These are phyloP conservation scores for Balearica regulorum DNA, from an alignment of 2,797 vertebrate genomes.

Conservation along the genomic window DNA sequence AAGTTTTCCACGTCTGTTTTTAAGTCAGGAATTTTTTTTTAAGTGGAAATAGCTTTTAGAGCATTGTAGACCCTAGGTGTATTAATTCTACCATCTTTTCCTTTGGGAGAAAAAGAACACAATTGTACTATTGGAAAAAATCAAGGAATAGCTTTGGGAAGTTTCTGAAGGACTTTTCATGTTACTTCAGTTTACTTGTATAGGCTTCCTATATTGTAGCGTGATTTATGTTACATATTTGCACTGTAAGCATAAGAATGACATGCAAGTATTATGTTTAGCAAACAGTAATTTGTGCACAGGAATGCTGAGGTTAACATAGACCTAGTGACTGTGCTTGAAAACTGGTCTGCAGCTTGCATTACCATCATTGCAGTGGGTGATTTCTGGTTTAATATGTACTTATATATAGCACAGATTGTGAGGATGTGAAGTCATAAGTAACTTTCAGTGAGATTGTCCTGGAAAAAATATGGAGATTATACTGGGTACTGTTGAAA, in stretches of 20 bases:
- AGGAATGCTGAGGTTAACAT: not conserved
- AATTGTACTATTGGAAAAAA: not conserved
- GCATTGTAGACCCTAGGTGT: not conserved
- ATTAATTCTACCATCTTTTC: not conserved
- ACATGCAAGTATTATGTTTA: not conserved
- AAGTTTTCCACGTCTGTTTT: not conserved
- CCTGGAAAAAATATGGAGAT: not conserved
- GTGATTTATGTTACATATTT: not conserved
- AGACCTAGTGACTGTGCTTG: not conserved
- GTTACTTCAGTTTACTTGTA: not conserved
- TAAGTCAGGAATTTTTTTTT: not conserved
- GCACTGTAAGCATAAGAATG: not conserved
- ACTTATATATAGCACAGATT: not conserved
- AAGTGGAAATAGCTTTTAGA: not conserved
- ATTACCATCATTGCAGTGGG: not conserved
- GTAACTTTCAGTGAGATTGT: not conserved
- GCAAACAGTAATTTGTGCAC: not conserved
- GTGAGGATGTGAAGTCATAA: not conserved
- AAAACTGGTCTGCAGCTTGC: not conserved
- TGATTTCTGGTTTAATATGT: not conserved
- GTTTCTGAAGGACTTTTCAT: not conserved
- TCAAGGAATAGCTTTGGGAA: not conserved
- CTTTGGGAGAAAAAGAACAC: not conserved
- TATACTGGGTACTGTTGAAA: not conserved
- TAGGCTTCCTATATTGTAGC: not conserved